Evolutionary conservation across 1,140 invertebrate species (phyloP).

Genomic region (Microplitis mediator): DNA sequence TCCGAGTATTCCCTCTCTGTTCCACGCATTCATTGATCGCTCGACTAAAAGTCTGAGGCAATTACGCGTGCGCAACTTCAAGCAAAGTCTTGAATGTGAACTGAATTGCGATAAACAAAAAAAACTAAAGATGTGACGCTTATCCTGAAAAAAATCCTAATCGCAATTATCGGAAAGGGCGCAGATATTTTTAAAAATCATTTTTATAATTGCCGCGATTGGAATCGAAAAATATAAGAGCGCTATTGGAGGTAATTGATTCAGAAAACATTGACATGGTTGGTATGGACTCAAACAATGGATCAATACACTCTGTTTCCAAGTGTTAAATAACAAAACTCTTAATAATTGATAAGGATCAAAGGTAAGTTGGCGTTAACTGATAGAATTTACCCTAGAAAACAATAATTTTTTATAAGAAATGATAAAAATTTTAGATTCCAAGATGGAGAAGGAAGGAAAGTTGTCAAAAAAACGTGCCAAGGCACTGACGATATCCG

Average conservation of each 20-base stretch:
- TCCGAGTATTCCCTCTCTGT: too few species aligned
- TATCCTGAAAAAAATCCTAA: too few species aligned
- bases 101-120: not conserved
- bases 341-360: conserved; percentile 35
- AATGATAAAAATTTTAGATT: conserved; percentile 13
- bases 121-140: not conserved
- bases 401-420: too few species aligned
- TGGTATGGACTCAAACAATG: conserved; percentile 46
- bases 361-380: too few species aligned
- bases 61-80: conserved; percentile 12
- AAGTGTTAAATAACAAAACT: not conserved
- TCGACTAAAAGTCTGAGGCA: not conserved
- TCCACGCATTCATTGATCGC: too few species aligned
- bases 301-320: conserved; percentile 51
- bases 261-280: not conserved
- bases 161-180: too few species aligned
- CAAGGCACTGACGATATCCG: conserved; percentile 35
- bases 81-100: too few species aligned
- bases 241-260: too few species aligned
- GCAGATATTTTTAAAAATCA: too few species aligned
- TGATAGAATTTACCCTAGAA: too few species aligned
- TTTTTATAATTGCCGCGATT: not conserved
- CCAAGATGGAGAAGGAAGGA: conserved; percentile 51
- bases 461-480: conserved; percentile 36
- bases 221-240: not conserved